Evolutionary conservation across 2,888 invertebrate species (phyloP).

Genomic region (Cordylochernes scorpioides): DNA sequence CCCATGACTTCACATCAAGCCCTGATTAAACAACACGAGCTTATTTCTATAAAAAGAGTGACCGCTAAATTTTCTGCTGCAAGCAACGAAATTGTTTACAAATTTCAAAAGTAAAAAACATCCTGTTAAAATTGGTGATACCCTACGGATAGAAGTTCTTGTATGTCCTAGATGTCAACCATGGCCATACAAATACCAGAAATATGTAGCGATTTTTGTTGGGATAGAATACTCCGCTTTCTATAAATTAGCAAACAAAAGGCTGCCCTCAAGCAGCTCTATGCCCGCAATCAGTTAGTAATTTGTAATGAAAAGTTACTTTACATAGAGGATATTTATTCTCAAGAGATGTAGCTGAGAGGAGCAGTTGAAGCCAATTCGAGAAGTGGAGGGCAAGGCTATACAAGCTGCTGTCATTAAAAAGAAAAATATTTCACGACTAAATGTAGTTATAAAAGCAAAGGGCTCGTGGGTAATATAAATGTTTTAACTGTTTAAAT

Average conservation of each 20-base stretch:
- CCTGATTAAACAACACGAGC: conserved; percentile 5
- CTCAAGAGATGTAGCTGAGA: conserved; percentile 6
- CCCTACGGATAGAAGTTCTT: conserved; percentile 5
- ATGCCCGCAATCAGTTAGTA: conserved; percentile 4
- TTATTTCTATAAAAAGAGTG: conserved; percentile 7
- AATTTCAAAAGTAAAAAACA: conserved; percentile 5
- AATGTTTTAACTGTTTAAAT: conserved; percentile 3
- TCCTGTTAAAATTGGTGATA: conserved; percentile 5
- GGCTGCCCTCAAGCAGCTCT: conserved; percentile 5
- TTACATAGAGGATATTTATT: too few species aligned
- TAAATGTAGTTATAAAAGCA: conserved; percentile 5
- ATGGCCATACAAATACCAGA: too few species aligned
- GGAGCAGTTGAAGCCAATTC: conserved; percentile 4
- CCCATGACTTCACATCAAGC: conserved; percentile 5
- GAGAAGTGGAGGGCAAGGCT: conserved; percentile 4
- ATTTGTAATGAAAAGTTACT: too few species aligned
- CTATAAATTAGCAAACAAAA: conserved; percentile 6
- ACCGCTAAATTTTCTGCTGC: conserved; percentile 5
- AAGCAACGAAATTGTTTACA: conserved; percentile 6
- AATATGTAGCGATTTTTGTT: conserved; percentile 5
- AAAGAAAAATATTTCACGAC: conserved; percentile 1
- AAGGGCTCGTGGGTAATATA: conserved; percentile 4
- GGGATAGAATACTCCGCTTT: conserved; percentile 4
- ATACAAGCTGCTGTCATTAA: conserved; percentile 3
- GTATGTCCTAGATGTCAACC: conserved; percentile 6